A percentile compares a stretch with the other conserved stretches of the same genome.
These are phyloP conservation scores for Hormaphis cornu DNA, from an alignment of 1,140 invertebrate species.

Conservation along the genomic window DNA sequence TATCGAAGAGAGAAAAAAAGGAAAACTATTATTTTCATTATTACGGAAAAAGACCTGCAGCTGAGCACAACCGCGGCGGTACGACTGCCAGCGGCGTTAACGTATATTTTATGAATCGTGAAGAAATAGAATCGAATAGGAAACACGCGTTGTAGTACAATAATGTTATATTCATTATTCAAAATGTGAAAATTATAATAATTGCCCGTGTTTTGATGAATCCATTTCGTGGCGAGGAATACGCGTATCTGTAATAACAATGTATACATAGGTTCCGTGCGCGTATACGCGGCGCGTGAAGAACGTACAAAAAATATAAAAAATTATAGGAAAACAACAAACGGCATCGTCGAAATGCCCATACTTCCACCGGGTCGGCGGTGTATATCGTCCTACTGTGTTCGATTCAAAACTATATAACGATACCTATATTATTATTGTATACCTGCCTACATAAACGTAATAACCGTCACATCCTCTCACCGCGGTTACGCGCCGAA, in stretches of 20 bases:
- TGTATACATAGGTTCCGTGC: no score
- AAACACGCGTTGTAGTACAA: background rate
- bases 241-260: background rate
- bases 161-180: background rate
- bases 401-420: background rate
- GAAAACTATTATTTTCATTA: no score
- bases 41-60: no score
- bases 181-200: background rate
- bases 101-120: background rate
- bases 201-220: constrained; percentile 11
- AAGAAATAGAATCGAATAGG: background rate
- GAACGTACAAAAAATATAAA: no score
- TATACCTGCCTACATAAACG: no score
- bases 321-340: background rate
- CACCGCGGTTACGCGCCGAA: no score
- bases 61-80: no score
- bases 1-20: no score
- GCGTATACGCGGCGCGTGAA: no score
- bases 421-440: no score
- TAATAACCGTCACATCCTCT: constrained; percentile 27
- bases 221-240: constrained; percentile 1
- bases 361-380: constrained; percentile 2
- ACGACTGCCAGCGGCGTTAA: background rate
- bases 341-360: background rate
- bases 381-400: no score